Percentiles rank a stretch among this genome's conserved stretches.
phyloP scores from a whole-genome alignment of 2,797 vertebrate species.

The Aplochiton taeniatus region DNA sequence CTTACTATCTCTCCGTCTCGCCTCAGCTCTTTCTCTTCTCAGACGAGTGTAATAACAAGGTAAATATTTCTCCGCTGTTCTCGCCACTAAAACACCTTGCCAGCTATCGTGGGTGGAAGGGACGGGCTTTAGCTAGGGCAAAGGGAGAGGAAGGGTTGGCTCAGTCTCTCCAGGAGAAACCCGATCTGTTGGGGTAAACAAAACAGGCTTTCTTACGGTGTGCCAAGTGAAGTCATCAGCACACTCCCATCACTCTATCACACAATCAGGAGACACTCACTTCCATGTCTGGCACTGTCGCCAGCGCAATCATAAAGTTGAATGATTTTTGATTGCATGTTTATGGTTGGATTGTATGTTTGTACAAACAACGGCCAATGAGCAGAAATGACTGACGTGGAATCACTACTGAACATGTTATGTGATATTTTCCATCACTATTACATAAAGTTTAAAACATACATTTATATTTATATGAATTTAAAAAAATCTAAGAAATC shows the following conservation, averaged over 20 bases:
- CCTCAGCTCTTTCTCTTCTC: conserved; percentile 14
- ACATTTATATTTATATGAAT: no score
- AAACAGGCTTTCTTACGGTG: conserved; percentile 28
- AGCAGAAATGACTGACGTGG: neutral
- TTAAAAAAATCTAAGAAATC: no score
- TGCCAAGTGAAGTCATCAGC: conserved; percentile 22
- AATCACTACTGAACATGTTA: neutral
- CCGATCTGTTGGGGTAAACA: conserved; percentile 60
- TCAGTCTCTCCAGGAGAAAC: conserved; percentile 45
- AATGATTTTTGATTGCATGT: conserved; percentile 11
- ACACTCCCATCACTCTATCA: conserved; percentile 23
- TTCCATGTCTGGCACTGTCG: conserved; percentile 1
- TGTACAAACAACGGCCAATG: neutral
- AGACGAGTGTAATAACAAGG: conserved; percentile 46
- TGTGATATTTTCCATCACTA: no score
- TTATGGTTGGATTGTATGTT: conserved; percentile 3
- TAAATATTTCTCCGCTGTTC: conserved; percentile 45
- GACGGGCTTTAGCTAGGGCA: conserved; percentile 15
- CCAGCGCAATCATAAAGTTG: neutral
- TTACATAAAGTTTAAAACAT: no score
- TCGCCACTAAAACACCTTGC: conserved; percentile 51
- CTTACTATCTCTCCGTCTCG: neutral
- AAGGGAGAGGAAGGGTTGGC: conserved; percentile 47
- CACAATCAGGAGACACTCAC: neutral
- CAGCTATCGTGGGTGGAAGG: conserved; percentile 45